A percentile compares a stretch with the other conserved stretches of the same genome.
phyloP scores from a whole-genome alignment of 2,888 invertebrate species.

The Nephrotoma flavescens region DNA sequence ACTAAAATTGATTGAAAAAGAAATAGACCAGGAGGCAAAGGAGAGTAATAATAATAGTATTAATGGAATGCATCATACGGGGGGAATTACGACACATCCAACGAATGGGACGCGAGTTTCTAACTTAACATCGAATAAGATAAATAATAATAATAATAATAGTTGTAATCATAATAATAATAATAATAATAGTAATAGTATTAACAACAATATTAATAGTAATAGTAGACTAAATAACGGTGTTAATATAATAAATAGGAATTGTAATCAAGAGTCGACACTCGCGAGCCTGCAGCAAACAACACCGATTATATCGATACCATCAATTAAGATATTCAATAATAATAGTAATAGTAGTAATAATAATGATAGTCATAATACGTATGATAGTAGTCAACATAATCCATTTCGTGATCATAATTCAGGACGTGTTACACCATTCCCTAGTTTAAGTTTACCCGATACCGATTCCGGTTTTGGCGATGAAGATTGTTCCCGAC shows the following conservation, averaged over 20 bases:
- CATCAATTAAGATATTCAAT: slow-evolving; percentile 16
- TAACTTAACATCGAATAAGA: slow-evolving; percentile 23
- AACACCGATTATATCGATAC: slow-evolving; percentile 13
- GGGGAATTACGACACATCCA: slow-evolving; percentile 23
- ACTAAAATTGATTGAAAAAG: slow-evolving; percentile 71
- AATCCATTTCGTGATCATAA: slow-evolving; percentile 30
- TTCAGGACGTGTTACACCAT: slow-evolving; percentile 55
- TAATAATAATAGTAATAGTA: slow-evolving; percentile 6
- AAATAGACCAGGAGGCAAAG: slow-evolving; percentile 60
- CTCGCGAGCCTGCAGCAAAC: slow-evolving; percentile 4
- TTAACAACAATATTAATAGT: slow-evolving; percentile 3
- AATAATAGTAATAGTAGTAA: not conserved
- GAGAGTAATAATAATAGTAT: slow-evolving; percentile 27
- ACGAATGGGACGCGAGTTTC: slow-evolving; percentile 15
- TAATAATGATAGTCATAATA: not conserved
- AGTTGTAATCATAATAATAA: slow-evolving; percentile 6
- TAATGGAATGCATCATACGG: not conserved
- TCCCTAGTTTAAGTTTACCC: slow-evolving; percentile 34
- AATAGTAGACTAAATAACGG: slow-evolving; percentile 18
- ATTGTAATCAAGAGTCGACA: slow-evolving; percentile 15
- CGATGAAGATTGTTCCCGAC: slow-evolving; percentile 57
- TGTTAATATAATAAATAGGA: slow-evolving; percentile 12
- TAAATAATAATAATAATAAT: not conserved
- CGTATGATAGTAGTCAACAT: slow-evolving; percentile 19
- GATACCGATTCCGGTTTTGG: slow-evolving; percentile 65